Evolutionary conservation across 2,888 invertebrate genomes (phyloP), one percentile per base, ranked within the genome.

Genomic region (Lacanobia wlatinum): DNA sequence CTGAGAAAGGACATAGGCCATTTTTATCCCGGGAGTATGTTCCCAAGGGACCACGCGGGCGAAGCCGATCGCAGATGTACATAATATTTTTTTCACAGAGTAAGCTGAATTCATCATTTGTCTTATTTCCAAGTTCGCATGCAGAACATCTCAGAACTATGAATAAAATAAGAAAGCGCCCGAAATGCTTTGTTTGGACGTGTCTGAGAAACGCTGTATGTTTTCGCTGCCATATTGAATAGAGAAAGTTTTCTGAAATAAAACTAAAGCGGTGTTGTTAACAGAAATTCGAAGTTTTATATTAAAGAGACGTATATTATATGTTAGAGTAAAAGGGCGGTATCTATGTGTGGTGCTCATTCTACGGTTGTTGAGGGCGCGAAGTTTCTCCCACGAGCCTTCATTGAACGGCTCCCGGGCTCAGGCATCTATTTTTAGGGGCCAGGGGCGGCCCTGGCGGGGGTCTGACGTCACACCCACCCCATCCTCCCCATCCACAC

Each of bases 361-460:
- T 80, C 76, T 80, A 73, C 75, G 65, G 73, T 71, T 59, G 70
- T 63, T 67, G 40, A 81, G 84, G 77, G 84, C 78, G 77, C 52
- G 73, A 76, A 75, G 73, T 66, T 53, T 80, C 86, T 81, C 84
- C 84, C 83, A 67, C 85, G 80, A 82, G 84, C 85, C 91, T 93
- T 88, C 95, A 95, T 96, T 95, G 94, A 95, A 93, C 94, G 89
- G 85, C 85, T 89, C 94, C 95, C 94, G 94, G 94, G 94, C 92
- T 87, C 86, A 86, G 85, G 89, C 87, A 83, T 93, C 95, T 96
- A 95, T 95, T 96, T 95, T 93, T 95, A 95, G 94, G 93, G 93
- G 89, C 86, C 80, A 79, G 82, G 91, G 91, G 92, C 84, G 88
- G 87, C 78, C 74, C 75, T 74, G 85, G 79, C 82, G 78, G 84